phyloP scores from a whole-genome alignment of 2,797 vertebrate genomes.

The Clamator glandarius region DNA sequence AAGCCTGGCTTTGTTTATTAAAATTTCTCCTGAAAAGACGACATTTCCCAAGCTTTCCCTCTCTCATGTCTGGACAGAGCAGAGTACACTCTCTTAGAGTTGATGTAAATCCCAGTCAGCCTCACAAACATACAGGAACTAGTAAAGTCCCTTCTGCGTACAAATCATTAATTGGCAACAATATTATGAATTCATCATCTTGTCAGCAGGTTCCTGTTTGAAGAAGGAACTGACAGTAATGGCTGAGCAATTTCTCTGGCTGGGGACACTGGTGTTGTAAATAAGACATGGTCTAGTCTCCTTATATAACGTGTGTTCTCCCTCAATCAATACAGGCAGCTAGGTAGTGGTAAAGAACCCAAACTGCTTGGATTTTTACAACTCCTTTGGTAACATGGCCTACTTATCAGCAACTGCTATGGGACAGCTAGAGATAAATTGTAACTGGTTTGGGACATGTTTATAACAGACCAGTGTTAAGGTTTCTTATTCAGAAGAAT shows the following conservation, averaged over 20 bases:
- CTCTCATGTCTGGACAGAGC: slow-evolving; percentile 19
- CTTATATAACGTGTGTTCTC: neutral
- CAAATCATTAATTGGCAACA: slow-evolving; percentile 63
- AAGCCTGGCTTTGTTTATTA: slow-evolving; percentile 29
- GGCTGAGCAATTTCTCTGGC: slow-evolving; percentile 19
- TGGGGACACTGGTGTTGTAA: slow-evolving; percentile 5
- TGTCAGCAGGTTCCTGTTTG: slow-evolving; percentile 60
- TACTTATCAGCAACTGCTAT: neutral
- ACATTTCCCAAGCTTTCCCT: slow-evolving; percentile 33
- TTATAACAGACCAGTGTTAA: neutral
- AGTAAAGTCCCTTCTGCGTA: slow-evolving; percentile 62
- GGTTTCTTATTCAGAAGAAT: slow-evolving; percentile 28
- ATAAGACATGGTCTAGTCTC: slow-evolving; percentile 48
- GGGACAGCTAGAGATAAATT: neutral
- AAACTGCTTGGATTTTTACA: neutral
- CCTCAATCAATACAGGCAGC: neutral
- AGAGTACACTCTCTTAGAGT: neutral
- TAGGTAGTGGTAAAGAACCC: neutral
- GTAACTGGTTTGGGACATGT: neutral
- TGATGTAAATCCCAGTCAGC: slow-evolving; percentile 48
- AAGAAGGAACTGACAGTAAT: slow-evolving; percentile 49
- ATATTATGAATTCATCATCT: slow-evolving; percentile 62
- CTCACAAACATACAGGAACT: slow-evolving; percentile 55
- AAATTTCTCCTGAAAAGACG: slow-evolving; percentile 3
- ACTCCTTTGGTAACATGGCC: neutral